phyloP scores from a whole-genome alignment of 2,113 vertebrate species.

The Ciconia maguari region DNA sequence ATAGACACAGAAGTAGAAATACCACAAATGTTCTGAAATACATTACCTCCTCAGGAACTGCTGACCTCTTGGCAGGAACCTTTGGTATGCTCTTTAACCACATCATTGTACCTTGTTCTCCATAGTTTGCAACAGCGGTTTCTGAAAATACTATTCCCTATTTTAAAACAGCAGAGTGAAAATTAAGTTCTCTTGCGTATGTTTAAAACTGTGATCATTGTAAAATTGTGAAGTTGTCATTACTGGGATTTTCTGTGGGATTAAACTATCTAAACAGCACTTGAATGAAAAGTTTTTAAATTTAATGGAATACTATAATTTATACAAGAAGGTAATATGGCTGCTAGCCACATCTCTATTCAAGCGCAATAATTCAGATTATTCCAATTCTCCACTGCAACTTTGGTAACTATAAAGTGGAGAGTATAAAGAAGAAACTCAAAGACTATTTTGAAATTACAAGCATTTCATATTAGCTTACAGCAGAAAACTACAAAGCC shows the following conservation, averaged over 20 bases:
- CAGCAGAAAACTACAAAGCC: not conserved
- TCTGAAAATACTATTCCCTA: constrained; percentile 87
- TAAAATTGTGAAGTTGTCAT: not conserved
- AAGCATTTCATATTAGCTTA: not conserved
- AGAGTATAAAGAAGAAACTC: not conserved
- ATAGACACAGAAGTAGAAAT: not conserved
- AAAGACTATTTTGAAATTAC: not conserved
- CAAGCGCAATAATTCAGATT: not conserved
- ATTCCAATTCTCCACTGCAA: not conserved
- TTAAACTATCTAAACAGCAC: not conserved
- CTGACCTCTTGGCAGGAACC: constrained; percentile 84
- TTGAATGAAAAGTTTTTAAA: not conserved
- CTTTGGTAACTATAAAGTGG: not conserved
- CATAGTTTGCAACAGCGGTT: constrained; percentile 88
- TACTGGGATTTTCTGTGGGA: not conserved
- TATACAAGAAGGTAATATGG: constrained; percentile 7
- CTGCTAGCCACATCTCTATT: not conserved
- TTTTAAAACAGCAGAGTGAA: not conserved
- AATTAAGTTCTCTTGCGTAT: not conserved
- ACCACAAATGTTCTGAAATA: not conserved
- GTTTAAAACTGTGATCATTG: not conserved
- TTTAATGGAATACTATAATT: not conserved
- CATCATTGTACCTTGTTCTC: constrained; percentile 72
- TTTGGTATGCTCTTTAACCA: constrained; percentile 73
- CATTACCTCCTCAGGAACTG: constrained; percentile 87